Base-by-base conservation (phyloP, 2,113 vertebrate genomes). In the Psettodes erumei region DNA sequence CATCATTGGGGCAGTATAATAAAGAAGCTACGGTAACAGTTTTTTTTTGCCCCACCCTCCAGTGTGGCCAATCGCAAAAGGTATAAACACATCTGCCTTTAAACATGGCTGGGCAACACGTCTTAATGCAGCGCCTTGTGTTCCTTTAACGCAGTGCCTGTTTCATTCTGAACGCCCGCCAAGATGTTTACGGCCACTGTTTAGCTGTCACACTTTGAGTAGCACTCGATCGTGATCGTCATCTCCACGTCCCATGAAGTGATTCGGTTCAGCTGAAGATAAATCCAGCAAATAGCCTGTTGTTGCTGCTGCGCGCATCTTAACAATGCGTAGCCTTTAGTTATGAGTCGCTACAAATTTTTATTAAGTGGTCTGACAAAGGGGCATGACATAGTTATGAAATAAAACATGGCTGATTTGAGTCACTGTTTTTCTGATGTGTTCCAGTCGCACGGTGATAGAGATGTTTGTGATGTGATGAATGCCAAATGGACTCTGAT, bases 401-500 rank as follows among this genome's bases (percentile, higher is more conserved):
- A 71, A 54, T 61, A 65, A 76, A 75, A 55, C 30, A 18, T 1
- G 25, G 65, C n/a, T 72, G 61, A 76, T 81, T 65, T 47, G 54
- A 75, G 68, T 38, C 40, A 37, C 33, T 60, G 70, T 65, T 67
- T 65, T 65, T 21, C 23, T 61, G 42, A 66, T 45, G 79, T 5
- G 47, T 60, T 60, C 71, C 33, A 33, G 75, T 66, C n/a, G 32
- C 65, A 35, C 7, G 66, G 38, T 63, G 77, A 87, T 71, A 13
- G 83, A 82, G 77, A 65, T 69, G 81, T 75, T n/a, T 74, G 78
- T 21, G 78, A 60, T 62, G 82, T 66, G 81, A 85, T 86, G 71
- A 84, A 87, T 89, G 77, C 63, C 71, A 86, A 86, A 81, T 47
- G 60, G 43, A 79, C 69, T 81, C 55, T 16, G 33, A 84, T 85